Base-by-base conservation (phyloP, 2,113 vertebrate species). In the Arizona elegans region DNA sequence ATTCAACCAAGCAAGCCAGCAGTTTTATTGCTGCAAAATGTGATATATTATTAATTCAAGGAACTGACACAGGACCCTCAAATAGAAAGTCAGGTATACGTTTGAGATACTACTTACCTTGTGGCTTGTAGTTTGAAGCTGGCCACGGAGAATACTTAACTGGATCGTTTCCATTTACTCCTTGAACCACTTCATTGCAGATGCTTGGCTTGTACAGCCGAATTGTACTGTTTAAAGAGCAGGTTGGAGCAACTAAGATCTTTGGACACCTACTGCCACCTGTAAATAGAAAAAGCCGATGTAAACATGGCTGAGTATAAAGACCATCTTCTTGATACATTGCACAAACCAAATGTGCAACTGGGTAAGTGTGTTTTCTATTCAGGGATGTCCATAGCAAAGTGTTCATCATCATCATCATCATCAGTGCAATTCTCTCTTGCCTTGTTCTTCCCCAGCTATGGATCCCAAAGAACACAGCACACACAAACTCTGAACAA, bases 151-250 rank as follows among this genome's bases (percentile, higher is more conserved):
- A 90, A 26, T 94, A 87, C 93, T 92, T 97, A 55, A 96, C 95
- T 95, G 97, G 95, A 91, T 96, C 94, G 90, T 96, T 98, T 96
- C 97, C 97, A 98, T 98, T 98, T 98, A 98, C 96, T 96, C 96
- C 97, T 97, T 97, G 97, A 97, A 96, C 95, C 0, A 94, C 95
- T 91, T 97, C 97, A 91, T 94, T 94, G 93, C 1, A 62, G 91
- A 56, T 96, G 89, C 95, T 96, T 94, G 96, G 94, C 96, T 97
- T 95, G 88, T 96, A 52, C 56, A 97, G 92, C 33, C 93, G 92
- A 88, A 93, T 58, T 62, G 96, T 93, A 95, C 94, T 97, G 95
- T 95, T 93, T 0, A 1, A 93, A 26, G 96, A 53, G 92, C 94
- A 95, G 65, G 94, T 90, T 90, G 95, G 93, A 53, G 95, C 1